Evolutionary conservation across 2,888 invertebrate species (phyloP).

Genomic region (Epiblema foenella): DNA sequence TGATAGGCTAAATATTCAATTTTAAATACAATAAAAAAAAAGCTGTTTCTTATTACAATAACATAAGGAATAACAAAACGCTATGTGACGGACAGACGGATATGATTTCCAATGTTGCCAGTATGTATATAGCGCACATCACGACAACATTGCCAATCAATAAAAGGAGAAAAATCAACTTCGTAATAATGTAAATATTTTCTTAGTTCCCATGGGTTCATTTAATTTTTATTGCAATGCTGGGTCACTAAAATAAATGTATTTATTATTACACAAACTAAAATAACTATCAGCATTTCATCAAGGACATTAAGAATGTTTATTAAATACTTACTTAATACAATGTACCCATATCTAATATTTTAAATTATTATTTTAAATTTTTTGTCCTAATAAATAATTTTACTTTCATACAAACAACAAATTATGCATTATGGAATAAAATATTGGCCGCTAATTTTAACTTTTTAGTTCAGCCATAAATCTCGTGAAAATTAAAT

Average conservation of each 20-base stretch:
- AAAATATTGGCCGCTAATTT: conserved; percentile 39
- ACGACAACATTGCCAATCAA: not conserved
- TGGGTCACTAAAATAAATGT: not conserved
- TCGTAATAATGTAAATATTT: too few species aligned
- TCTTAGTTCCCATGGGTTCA: not conserved
- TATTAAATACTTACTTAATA: not conserved
- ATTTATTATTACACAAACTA: too few species aligned
- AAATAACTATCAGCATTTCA: too few species aligned
- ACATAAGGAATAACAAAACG: conserved; percentile 27
- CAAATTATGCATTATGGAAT: not conserved
- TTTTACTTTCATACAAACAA: not conserved
- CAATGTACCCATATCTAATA: not conserved
- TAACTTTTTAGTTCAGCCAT: conserved; percentile 47
- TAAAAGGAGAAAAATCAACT: too few species aligned
- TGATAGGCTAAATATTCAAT: too few species aligned
- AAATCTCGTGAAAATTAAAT: conserved; percentile 68
- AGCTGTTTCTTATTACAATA: not conserved
- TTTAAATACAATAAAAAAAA: too few species aligned
- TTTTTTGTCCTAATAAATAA: not conserved
- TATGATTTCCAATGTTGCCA: conserved; percentile 15
- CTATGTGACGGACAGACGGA: not conserved
- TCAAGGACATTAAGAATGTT: not conserved
- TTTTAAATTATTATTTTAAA: not conserved
- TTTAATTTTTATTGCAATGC: not conserved
- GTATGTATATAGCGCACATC: not conserved